Conservation (phyloP, 2,113 vertebrate genomes). For the Lepus europaeus region DNA sequence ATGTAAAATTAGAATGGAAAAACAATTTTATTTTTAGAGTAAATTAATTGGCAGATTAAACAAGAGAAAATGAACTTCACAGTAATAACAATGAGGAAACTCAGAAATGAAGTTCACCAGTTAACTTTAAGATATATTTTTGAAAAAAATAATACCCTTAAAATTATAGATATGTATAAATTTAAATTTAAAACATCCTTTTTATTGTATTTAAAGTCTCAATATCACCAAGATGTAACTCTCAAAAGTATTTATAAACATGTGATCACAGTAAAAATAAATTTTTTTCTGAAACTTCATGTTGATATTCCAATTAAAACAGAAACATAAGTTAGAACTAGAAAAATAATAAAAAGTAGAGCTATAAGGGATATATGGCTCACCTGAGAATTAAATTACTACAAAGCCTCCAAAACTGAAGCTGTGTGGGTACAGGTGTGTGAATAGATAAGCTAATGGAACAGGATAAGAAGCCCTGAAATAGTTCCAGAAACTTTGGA, state of each 20-base stretch:
- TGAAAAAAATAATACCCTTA: neutral
- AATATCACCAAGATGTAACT: constrained; percentile 1
- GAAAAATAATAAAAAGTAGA: neutral
- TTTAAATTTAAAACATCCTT: neutral
- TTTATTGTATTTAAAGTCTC: constrained; percentile 26
- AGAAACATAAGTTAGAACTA: neutral
- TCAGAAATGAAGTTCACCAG: neutral
- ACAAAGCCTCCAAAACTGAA: neutral
- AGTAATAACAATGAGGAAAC: neutral
- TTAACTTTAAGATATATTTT: constrained; percentile 7
- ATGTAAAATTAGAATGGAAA: neutral
- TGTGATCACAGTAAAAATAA: neutral
- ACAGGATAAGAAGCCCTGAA: neutral
- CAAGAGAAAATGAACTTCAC: constrained; percentile 1
- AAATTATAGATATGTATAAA: neutral
- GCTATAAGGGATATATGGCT: neutral
- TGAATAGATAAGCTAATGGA: neutral
- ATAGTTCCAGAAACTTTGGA: neutral
- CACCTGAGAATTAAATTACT: neutral
- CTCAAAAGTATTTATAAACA: neutral
- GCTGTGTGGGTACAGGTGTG: no score
- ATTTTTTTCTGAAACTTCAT: neutral
- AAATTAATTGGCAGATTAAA: neutral
- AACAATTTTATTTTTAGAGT: neutral
- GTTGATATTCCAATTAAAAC: neutral